phyloP scores from a whole-genome alignment of 2,113 vertebrate genomes.

The Phasianus colchicus region DNA sequence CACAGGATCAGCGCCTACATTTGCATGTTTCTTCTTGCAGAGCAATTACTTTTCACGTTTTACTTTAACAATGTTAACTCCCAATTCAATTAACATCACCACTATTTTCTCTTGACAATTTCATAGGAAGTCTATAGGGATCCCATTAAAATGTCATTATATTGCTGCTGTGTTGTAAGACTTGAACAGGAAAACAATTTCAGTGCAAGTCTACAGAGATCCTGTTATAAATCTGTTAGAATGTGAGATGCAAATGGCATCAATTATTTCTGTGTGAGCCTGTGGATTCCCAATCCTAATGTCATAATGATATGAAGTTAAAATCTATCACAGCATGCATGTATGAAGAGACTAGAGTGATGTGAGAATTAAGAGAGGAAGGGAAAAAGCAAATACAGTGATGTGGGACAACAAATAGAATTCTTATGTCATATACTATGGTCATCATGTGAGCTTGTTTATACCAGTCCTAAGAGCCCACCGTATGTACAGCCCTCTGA shows the following conservation, averaged over 20 bases:
- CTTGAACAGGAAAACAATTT: constrained; percentile 69
- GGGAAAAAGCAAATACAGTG: neutral
- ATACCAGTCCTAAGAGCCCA: neutral
- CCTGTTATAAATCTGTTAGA: constrained; percentile 68
- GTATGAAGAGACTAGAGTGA: neutral
- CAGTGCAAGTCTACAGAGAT: constrained; percentile 61
- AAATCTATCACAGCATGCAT: neutral
- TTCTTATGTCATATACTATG: neutral
- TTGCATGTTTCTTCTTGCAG: neutral
- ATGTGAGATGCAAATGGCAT: constrained; percentile 64
- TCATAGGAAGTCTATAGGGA: constrained; percentile 59
- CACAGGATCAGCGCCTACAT: neutral
- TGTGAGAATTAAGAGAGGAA: neutral
- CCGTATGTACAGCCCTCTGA: neutral
- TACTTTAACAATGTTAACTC: constrained; percentile 49
- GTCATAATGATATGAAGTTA: constrained; percentile 48
- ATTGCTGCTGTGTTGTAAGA: constrained; percentile 55
- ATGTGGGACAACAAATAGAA: neutral
- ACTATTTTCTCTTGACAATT: constrained; percentile 72
- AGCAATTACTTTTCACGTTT: constrained; percentile 53
- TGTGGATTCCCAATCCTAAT: constrained; percentile 19
- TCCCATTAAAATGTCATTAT: constrained; percentile 74
- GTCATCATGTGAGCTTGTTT: neutral
- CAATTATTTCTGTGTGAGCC: constrained; percentile 59
- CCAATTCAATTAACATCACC: constrained; percentile 66